These are phyloP conservation scores for Labeo catla DNA, from an alignment of 2,113 vertebrate genomes.

Conservation along the genomic window DNA sequence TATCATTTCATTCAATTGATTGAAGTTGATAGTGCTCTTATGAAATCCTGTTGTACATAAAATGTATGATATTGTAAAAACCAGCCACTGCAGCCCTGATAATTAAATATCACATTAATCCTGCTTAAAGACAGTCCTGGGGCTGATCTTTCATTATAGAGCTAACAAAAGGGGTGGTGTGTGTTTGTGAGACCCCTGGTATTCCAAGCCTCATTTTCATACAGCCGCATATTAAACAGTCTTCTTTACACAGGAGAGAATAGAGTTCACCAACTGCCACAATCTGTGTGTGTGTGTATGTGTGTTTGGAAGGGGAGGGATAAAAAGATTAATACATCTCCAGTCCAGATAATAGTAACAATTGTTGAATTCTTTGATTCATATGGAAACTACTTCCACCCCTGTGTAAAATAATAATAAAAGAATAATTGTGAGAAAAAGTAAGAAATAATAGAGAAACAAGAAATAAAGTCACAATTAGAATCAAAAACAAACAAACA, in stretches of 20 bases:
- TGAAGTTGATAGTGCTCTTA: neutral
- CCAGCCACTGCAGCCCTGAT: neutral
- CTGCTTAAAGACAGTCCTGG: slow-evolving; percentile 15
- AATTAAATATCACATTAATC: slow-evolving; percentile 26
- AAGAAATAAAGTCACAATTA: neutral
- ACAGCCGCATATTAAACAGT: slow-evolving; percentile 71
- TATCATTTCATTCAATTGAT: neutral
- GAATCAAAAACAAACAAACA: neutral
- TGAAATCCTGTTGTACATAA: neutral
- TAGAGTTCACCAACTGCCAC: slow-evolving; percentile 39
- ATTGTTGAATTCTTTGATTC: neutral
- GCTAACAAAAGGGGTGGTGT: slow-evolving; percentile 59
- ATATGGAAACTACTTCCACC: neutral
- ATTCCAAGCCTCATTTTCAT: slow-evolving; percentile 70
- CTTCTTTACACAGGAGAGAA: slow-evolving; percentile 34
- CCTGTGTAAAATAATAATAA: neutral
- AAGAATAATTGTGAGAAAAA: neutral
- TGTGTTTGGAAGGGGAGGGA: slow-evolving; percentile 22
- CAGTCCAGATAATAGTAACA: neutral
- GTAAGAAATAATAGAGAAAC: neutral
- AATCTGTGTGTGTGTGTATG: slow-evolving; percentile 37
- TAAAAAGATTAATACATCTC: neutral
- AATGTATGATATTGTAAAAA: neutral
- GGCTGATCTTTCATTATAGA: slow-evolving; percentile 17
- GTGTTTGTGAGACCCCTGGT: slow-evolving; percentile 43